Base-by-base conservation (phyloP, 2,797 vertebrate genomes). In the Malurus leucopterus region DNA sequence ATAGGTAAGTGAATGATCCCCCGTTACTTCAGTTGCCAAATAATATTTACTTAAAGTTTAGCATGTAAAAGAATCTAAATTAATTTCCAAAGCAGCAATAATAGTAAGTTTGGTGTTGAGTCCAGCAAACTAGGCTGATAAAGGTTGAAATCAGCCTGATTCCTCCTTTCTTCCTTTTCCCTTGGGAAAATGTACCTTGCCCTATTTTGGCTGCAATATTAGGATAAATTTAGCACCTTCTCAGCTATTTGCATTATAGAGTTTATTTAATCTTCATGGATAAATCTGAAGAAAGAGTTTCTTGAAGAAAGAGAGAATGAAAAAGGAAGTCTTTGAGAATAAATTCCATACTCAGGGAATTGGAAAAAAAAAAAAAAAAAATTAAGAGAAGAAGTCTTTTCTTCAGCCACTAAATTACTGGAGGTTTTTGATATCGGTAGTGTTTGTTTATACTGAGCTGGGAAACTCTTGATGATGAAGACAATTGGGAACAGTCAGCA, bases 1-100 rank as follows among this genome's bases (percentile, higher is more conserved):
- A 95, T 89, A 98, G 97, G 97, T 98, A 96, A 98, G 97, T 97
- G 84, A 95, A 93, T 76, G 49, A 79, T 53, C 47, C 77, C 34
- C 32, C 85, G 77, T 82, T 84, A 41, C 27, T 81, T 47, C 7
- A 18, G 7, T 43, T 57, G n/a, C 63, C 84, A 4, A 67, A 58
- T 44, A 18, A 3, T 36, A 41, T 32, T 63, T 30, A 8, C 71
- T 93, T 80, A 13, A 59, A 78, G 34, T 78, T 70, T 67, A 88
- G 36, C 57, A 15, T 38, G 2, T 36, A 24, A 46, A 69, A 78
- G 1, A 59, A 40, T 43, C 17, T 4, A 62, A 44, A 36, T 38
- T 3, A 27, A 47, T 92, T 86, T 86, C 21, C 22, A 68, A 68
- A 88, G 51, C 47, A 82, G 8, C 13, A 11, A 3, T 46, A 19